Conservation (phyloP, 2,888 invertebrate genomes). For the Gari tellinella region DNA sequence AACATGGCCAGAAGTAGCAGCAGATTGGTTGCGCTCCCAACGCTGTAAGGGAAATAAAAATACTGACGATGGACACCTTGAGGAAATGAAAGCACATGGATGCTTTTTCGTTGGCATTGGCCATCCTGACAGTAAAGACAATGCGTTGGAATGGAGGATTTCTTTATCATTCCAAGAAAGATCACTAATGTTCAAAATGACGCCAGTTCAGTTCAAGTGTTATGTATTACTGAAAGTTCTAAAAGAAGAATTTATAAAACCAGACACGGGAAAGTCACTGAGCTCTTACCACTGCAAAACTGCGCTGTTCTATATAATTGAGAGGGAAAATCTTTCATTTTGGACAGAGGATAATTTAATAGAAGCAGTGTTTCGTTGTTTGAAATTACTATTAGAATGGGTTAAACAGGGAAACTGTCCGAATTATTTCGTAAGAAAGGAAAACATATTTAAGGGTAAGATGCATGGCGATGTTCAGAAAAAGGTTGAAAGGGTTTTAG, state of each 20-base stretch:
- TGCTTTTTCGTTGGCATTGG: conserved; percentile 2
- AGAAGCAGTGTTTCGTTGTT: neutral
- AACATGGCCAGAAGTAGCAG: neutral
- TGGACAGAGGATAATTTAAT: conserved; percentile 2
- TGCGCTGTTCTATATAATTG: conserved; percentile 1
- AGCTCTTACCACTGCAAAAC: conserved; percentile 4
- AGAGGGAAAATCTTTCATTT: neutral
- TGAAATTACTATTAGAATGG: neutral
- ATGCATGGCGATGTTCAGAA: too few species aligned
- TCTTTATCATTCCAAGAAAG: conserved; percentile 5
- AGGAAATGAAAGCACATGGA: neutral
- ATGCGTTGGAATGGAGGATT: neutral
- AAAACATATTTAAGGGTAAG: conserved; percentile 3
- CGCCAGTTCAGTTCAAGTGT: conserved; percentile 20
- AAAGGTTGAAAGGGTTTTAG: too few species aligned
- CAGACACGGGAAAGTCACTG: neutral
- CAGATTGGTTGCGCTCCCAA: neutral
- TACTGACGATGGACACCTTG: neutral
- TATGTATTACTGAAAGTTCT: conserved; percentile 29
- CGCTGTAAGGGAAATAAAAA: too few species aligned
- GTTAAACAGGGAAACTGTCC: conserved; percentile 1
- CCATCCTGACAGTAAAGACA: neutral
- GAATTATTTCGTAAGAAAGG: conserved; percentile 4
- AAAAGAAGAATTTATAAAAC: conserved; percentile 1
- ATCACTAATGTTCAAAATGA: conserved; percentile 5